Evolutionary conservation across 37 sponge, comb jelly and placozoan genomes (phyloP).

Genomic region (Spongilla lacustris): DNA sequence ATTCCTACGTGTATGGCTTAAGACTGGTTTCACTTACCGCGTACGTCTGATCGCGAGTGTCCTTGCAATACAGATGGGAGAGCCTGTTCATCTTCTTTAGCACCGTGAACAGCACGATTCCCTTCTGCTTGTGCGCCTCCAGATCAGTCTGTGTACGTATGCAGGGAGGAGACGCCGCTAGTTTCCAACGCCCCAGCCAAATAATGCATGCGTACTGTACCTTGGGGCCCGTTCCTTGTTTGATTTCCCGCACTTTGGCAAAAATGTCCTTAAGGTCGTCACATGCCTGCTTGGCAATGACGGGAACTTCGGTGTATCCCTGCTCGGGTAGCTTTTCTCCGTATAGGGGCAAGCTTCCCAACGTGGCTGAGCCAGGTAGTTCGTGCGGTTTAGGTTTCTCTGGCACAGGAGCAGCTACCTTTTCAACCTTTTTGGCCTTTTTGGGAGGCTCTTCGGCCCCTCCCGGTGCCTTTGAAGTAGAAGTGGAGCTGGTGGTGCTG

Average conservation of each 20-base stretch:
- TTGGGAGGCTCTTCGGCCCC: not conserved
- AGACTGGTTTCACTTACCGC: no score
- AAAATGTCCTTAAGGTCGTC: constrained; percentile 14
- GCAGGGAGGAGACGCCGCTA: not conserved
- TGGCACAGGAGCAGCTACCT: not conserved
- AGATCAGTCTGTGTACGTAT: not conserved
- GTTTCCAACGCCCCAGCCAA: no score
- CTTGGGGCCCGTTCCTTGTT: not conserved
- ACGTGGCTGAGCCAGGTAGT: not conserved
- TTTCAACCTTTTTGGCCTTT: not conserved
- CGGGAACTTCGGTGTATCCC: constrained; percentile 27
- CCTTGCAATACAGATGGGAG: constrained; percentile 75
- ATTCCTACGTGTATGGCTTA: not conserved
- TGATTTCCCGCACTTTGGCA: constrained; percentile 26
- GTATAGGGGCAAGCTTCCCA: constrained; percentile 61
- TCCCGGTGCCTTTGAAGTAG: not conserved
- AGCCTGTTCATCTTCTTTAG: constrained; percentile 73
- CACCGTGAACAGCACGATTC: constrained; percentile 34
- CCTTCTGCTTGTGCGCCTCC: constrained; percentile 25
- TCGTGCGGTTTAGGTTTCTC: not conserved
- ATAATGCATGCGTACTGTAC: no score
- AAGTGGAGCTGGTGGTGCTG: not conserved
- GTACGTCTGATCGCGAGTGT: constrained; percentile 60
- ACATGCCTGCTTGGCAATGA: constrained; percentile 29
- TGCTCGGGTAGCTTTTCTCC: constrained; percentile 43